Conservation (phyloP, 2,113 vertebrate species). For the Eulemur rufifrons region DNA sequence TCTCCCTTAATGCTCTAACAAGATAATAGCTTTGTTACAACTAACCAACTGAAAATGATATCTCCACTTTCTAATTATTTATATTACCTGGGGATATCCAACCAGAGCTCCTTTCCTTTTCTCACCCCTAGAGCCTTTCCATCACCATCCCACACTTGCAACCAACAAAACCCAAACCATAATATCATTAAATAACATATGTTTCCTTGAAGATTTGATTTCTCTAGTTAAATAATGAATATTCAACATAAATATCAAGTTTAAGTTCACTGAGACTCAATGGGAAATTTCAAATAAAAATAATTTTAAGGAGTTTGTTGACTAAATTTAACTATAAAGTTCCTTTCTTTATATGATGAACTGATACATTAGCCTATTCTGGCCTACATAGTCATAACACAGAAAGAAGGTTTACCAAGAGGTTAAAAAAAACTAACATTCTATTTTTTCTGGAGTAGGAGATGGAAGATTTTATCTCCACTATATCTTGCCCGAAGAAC, state of each 20-base stretch:
- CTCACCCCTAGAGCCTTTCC: background rate
- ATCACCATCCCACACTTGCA: background rate
- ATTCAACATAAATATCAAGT: constrained; percentile 27
- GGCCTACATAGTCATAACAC: background rate
- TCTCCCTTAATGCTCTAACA: constrained; percentile 80
- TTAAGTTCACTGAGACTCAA: background rate
- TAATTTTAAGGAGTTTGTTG: background rate
- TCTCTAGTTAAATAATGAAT: background rate
- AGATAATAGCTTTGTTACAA: constrained; percentile 79
- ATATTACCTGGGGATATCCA: constrained; percentile 47
- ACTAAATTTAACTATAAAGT: background rate
- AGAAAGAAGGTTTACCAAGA: background rate
- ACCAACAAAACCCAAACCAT: background rate
- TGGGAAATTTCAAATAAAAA: constrained; percentile 47
- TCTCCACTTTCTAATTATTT: constrained; percentile 50
- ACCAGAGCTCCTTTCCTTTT: background rate
- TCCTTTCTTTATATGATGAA: background rate
- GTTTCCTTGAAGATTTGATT: background rate
- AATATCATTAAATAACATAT: background rate
- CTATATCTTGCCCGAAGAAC: background rate
- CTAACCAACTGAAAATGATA: constrained; percentile 78
- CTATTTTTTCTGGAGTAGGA: constrained; percentile 1
- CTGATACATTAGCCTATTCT: background rate
- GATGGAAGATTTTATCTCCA: background rate
- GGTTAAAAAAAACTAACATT: background rate